Evolutionary conservation across 35 echinoderm and acorn worm genomes (phyloP).

Genomic region (Hemicentrotus pulcherrimus): DNA sequence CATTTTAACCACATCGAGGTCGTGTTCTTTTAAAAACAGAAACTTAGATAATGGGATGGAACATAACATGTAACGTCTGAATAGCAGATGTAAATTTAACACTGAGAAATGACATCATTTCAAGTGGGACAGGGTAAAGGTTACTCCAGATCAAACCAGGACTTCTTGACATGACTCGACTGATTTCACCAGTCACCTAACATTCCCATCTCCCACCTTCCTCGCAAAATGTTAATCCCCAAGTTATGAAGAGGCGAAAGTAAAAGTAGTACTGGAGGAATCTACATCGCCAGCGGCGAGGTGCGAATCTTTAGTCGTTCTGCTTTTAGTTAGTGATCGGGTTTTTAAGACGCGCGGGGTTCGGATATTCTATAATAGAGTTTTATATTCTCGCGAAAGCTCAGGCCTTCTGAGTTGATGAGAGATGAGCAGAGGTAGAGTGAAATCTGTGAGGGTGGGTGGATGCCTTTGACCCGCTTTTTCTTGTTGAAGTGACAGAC

Average conservation of each 20-base stretch:
- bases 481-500: slow-evolving; percentile 41
- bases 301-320: slow-evolving; percentile 42
- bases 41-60: too few species aligned
- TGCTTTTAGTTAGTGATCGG: slow-evolving; percentile 55
- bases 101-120: background rate
- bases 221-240: slow-evolving; percentile 44
- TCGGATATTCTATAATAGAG: slow-evolving; percentile 42
- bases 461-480: slow-evolving; percentile 46
- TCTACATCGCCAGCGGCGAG: slow-evolving; percentile 33
- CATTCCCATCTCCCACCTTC: slow-evolving; percentile 48
- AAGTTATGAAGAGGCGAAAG: slow-evolving; percentile 47
- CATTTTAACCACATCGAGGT: too few species aligned
- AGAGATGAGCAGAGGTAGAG: slow-evolving; percentile 19
- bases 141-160: slow-evolving; percentile 46
- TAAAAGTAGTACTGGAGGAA: slow-evolving; percentile 49
- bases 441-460: slow-evolving; percentile 23
- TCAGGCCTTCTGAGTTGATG: slow-evolving; percentile 45
- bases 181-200: background rate
- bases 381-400: slow-evolving; percentile 50
- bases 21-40: too few species aligned
- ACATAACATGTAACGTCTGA: too few species aligned
- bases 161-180: slow-evolving; percentile 31
- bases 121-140: background rate
- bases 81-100: too few species aligned
- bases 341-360: slow-evolving; percentile 40